These are phyloP conservation scores for Zaprionus inermis DNA, from an alignment of 1,140 invertebrate genomes.

Conservation along the genomic window DNA sequence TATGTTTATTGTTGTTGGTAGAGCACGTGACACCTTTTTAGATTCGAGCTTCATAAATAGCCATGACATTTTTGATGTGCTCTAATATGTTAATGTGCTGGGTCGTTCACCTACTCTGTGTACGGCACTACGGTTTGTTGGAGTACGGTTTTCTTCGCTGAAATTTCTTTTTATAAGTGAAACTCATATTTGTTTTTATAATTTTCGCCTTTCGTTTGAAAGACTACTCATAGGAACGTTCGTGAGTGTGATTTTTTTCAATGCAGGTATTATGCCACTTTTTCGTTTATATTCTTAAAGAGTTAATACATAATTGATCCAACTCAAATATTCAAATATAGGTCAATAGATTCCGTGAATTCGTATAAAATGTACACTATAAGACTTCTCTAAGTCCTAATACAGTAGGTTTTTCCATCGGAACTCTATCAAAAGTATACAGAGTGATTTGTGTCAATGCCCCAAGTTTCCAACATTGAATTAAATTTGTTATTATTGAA, in stretches of 20 bases:
- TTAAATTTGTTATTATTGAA: background rate
- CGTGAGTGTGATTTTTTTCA: background rate
- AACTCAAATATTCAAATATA: background rate
- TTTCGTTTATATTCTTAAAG: background rate
- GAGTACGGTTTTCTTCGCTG: background rate
- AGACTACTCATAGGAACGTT: background rate
- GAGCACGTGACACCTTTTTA: conserved; percentile 75
- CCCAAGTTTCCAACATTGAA: background rate
- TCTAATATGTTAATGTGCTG: conserved; percentile 69
- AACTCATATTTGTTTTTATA: conserved; percentile 1
- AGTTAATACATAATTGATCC: background rate
- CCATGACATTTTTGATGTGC: conserved; percentile 72
- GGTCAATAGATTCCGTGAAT: no score
- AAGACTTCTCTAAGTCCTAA: no score
- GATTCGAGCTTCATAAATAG: conserved; percentile 71
- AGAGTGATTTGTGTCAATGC: no score
- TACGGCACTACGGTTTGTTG: no score
- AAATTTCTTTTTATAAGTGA: conserved; percentile 4
- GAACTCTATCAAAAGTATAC: no score
- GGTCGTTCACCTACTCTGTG: conserved; percentile 3
- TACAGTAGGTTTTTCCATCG: no score
- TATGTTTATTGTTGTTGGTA: conserved; percentile 29
- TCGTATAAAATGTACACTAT: no score
- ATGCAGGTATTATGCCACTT: no score
- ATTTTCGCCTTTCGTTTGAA: background rate